These are phyloP conservation scores for Frankliniella fusca DNA, from an alignment of 2,888 invertebrate species.

Conservation along the genomic window DNA sequence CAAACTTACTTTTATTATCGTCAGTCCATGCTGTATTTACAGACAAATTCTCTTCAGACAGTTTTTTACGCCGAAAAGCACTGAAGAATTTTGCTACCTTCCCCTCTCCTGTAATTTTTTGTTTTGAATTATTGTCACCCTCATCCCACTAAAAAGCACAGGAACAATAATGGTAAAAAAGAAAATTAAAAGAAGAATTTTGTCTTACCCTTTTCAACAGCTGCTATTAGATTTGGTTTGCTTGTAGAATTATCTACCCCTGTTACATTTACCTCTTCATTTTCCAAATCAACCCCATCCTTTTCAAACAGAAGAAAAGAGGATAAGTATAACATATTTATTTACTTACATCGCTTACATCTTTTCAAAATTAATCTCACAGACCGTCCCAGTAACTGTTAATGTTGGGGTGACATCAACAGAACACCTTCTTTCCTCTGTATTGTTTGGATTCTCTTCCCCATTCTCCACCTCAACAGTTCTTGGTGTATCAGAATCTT, in stretches of 20 bases:
- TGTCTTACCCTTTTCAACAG: background rate
- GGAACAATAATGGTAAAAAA: background rate
- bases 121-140: too few species aligned
- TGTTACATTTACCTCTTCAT: background rate
- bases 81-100: background rate
- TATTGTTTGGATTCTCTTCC: background rate
- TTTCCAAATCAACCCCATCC: constrained; percentile 2
- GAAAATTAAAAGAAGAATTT: background rate
- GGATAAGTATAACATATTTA: too few species aligned
- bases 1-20: background rate
- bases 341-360: background rate
- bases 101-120: background rate
- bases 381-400: background rate
- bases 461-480: background rate
- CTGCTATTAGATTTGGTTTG: background rate
- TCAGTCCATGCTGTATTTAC: background rate
- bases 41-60: background rate
- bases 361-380: background rate
- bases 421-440: background rate
- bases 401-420: background rate
- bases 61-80: constrained; percentile 7
- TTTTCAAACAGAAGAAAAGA: background rate
- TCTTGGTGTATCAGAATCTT: background rate
- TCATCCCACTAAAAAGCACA: background rate
- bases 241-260: background rate